Percentiles rank a stretch among this genome's conserved stretches.
Evolutionary conservation across 2,797 vertebrate species (phyloP).

Genomic region (Channallabes apus): DNA sequence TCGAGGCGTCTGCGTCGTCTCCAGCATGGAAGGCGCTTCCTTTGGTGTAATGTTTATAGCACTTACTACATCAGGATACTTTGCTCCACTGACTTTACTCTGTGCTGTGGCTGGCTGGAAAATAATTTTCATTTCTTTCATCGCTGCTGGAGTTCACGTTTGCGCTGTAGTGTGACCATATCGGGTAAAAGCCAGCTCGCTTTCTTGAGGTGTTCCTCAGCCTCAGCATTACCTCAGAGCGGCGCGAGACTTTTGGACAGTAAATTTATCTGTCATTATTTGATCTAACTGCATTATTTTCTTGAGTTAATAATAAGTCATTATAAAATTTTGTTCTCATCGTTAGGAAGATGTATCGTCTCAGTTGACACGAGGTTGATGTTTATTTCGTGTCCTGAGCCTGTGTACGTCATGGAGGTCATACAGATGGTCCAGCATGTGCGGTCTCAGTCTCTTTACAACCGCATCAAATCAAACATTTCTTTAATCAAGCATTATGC

Average conservation of each 20-base stretch:
- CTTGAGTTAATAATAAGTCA: background rate
- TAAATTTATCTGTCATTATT: background rate
- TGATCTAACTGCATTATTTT: background rate
- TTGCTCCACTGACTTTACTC: background rate
- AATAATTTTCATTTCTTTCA: background rate
- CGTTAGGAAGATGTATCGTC: background rate
- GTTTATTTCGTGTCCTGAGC: background rate
- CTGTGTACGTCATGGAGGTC: background rate
- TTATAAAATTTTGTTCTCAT: no score
- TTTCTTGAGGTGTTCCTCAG: background rate
- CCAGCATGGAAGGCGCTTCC: background rate
- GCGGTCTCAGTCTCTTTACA: no score
- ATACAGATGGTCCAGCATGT: no score
- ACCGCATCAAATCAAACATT: no score
- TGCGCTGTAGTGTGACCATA: background rate
- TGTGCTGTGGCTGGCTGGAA: background rate
- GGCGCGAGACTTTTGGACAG: background rate
- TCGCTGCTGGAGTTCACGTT: background rate
- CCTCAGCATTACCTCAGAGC: background rate
- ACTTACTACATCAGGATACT: background rate
- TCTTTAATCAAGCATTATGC: background rate
- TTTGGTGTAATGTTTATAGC: background rate
- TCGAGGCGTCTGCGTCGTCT: background rate
- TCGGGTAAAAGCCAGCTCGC: background rate
- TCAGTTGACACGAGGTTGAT: background rate